Base-by-base conservation (phyloP, 2,113 vertebrate species). In the Marmota flaviventris region DNA sequence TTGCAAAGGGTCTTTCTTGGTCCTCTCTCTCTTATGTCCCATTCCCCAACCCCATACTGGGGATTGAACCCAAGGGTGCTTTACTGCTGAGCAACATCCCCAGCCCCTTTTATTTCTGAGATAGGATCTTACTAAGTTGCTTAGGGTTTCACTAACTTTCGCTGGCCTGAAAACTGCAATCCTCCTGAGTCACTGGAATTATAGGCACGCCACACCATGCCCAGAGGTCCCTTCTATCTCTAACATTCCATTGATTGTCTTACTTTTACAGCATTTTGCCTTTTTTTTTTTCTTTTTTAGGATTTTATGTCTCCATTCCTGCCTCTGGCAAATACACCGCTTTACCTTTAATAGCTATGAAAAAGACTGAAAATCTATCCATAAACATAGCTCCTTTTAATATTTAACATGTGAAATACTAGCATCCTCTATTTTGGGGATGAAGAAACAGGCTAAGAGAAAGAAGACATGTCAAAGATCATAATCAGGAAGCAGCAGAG, bases 311-410 rank as follows among this genome's bases (percentile, higher is more conserved):
- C 8, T 90, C 45, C n/a, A 10, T 39, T 69, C 81, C 61, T 91
- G 29, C 83, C 56, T 42, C 20, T 4, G 67, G 29, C 24, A 95
- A 87, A 56, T 69, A 51, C 34, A 85, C 2, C n/a, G 63, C 48
- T 94, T 76, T 32, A 48, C 8, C 29, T 94, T 51, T 92, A 94
- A 83, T 27, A 86, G 14, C 79, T 73, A 89, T 12, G 84, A 20
- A 81, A 86, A 91, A 75, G 51, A 58, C 25, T 45, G 42, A 79
- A 83, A 75, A 20, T 3, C 12, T 8, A 7, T 37, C 20, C 75
- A 34, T 24, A 77, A 53, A 56, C 5, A 4, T 6, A 48, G 72
- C 18, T 79, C 82, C 37, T 18, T 4, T 63, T n/a, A 76, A 70
- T 45, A 45, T 9, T 61, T 6, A 22, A 69, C 58, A 48, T 5